phyloP scores from a whole-genome alignment of 1,140 invertebrate species.

The Periplaneta americana region DNA sequence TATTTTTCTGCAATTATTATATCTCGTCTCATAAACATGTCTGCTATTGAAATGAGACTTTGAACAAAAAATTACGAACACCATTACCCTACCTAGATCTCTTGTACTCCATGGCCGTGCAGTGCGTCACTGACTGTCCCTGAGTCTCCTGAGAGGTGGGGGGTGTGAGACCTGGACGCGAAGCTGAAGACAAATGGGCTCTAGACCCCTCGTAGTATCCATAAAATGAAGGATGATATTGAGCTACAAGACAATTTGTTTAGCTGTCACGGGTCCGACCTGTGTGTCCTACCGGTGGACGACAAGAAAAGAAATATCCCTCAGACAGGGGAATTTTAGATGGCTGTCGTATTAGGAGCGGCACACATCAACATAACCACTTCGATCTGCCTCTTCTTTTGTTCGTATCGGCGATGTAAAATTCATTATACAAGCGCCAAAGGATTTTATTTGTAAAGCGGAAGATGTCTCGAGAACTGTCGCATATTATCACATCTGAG shows the following conservation, averaged over 20 bases:
- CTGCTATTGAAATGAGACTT: too few species aligned
- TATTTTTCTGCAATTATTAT: too few species aligned
- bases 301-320: not conserved
- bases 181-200: not conserved
- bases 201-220: too few species aligned
- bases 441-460: too few species aligned
- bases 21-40: too few species aligned
- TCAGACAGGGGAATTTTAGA: not conserved
- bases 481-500: too few species aligned
- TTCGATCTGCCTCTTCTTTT: not conserved
- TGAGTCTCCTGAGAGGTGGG: not conserved
- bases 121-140: not conserved
- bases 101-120: too few species aligned
- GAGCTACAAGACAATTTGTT: not conserved
- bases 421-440: not conserved
- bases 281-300: not conserved
- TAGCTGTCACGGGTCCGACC: not conserved
- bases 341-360: not conserved
- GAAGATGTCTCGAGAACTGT: too few species aligned
- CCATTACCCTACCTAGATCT: too few species aligned
- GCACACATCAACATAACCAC: not conserved
- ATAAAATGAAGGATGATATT: not conserved
- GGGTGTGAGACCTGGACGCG: not conserved
- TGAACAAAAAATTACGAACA: too few species aligned
- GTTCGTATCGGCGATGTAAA: not conserved